Percentiles rank a stretch among this genome's conserved stretches.
Evolutionary conservation across 2,113 vertebrate species (phyloP).

Genomic region (Gallinago jamesoni): DNA sequence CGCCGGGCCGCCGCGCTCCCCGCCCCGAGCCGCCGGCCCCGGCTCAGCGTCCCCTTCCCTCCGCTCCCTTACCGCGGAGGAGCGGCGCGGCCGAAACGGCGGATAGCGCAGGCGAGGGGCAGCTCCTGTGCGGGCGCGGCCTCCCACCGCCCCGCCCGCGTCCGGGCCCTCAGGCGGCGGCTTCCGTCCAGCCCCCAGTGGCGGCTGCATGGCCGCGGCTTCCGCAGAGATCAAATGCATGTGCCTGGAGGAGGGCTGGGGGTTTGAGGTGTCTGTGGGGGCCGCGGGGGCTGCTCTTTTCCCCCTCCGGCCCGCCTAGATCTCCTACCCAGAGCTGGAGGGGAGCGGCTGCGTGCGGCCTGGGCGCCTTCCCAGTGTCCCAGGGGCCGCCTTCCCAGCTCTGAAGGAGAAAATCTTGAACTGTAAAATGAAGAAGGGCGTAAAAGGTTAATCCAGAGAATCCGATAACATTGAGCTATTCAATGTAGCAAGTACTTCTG

Average conservation of each 20-base stretch:
- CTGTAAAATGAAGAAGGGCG: not conserved
- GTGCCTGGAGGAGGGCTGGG: rapidly evolving
- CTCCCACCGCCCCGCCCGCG: not conserved
- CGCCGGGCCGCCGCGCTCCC: too few relatives aligned
- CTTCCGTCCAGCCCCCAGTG: rapidly evolving
- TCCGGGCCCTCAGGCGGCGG: not conserved
- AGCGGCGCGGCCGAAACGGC: not conserved
- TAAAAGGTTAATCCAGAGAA: not conserved
- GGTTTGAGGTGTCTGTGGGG: rapidly evolving
- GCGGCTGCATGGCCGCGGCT: rapidly evolving
- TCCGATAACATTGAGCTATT: rapidly evolving
- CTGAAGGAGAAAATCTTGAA: not conserved
- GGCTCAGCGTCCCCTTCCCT: rapidly evolving
- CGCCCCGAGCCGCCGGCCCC: too few relatives aligned
- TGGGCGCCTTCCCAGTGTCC: rapidly evolving
- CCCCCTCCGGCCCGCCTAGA: too few relatives aligned
- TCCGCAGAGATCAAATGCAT: rapidly evolving
- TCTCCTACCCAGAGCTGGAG: rapidly evolving
- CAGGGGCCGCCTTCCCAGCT: rapidly evolving
- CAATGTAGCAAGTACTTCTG: not conserved
- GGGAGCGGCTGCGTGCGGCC: rapidly evolving
- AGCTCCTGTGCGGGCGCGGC: not conserved
- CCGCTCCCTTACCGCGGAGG: not conserved
- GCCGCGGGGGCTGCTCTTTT: not conserved
- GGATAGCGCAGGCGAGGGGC: not conserved